Base-by-base conservation (phyloP, 1,140 invertebrate genomes). In the Anoplolepis gracilipes region DNA sequence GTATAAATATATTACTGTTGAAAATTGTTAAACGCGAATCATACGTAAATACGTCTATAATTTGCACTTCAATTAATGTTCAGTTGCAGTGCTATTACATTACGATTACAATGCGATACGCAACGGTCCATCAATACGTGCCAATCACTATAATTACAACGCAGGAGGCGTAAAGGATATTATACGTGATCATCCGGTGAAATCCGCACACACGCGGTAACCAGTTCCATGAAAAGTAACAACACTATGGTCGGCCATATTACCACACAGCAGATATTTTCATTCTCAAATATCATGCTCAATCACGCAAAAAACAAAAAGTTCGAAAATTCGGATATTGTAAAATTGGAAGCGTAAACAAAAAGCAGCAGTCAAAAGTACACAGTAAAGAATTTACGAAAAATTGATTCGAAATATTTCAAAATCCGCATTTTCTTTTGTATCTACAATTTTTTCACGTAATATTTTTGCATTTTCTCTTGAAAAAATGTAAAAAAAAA, bases 71-170 rank as follows among this genome's bases (percentile, higher is more conserved):
- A 73, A 59, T 72, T 59, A 69, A 22, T 22, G 53, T 73, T 28
- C 36, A 36, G 19, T 59, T 73, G 78, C 78, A 72, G 53, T 72
- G 33, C 25, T 82, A 82, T 82, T 82, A 69, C 67, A 72, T 82
- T 82, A 82, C 67, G 67, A 82, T 82, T 82, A 82, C 78, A 82
- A 82, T 82, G 59, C 67, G 67, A 72, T 73, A 59, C 53, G 67
- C 67, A 72, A 82, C 59, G 78, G 78, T 42, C 67, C 67, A 72
- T 82, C 78, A 82, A 82, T 82, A 61, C 78, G 78, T 69, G 78
- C 78, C 78, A 81, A 81, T 81, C 65, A 57, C 53, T 72, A 46
- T 73, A 82, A 82, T 82, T 82, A 59, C 78, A 73, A 70, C 33
- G 61, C 61, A 39, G 61, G 28, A 33, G 28, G 77, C 62, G 46